These are phyloP conservation scores for Chelonus formosanus DNA, from an alignment of 2,888 invertebrate genomes.

Conservation along the genomic window DNA sequence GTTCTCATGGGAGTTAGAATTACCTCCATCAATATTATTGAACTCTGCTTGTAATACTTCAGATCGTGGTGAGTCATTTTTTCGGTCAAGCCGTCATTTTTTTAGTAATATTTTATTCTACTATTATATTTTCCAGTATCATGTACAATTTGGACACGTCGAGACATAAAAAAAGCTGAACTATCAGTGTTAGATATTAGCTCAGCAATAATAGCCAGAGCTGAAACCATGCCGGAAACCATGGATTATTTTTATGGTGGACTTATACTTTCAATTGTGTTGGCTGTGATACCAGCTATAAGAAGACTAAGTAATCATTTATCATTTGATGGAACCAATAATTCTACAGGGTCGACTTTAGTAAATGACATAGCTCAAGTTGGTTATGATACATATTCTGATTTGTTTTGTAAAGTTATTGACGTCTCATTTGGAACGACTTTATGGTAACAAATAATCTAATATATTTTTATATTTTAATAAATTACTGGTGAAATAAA, in stretches of 20 bases:
- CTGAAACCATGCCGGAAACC: conserved; percentile 82
- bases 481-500: not conserved
- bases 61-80: conserved; percentile 72
- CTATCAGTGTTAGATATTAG: conserved; percentile 94
- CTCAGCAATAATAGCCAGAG: conserved; percentile 90
- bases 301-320: conserved; percentile 66
- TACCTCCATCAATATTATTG: conserved; percentile 78
- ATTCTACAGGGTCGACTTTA: conserved; percentile 49
- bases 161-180: conserved; percentile 91
- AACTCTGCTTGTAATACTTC: conserved; percentile 76
- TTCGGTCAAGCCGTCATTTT: not conserved
- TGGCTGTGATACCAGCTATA: conserved; percentile 73
- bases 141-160: conserved; percentile 93
- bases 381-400: conserved; percentile 50
- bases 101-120: not conserved
- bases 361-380: conserved; percentile 51
- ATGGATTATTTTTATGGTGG: conserved; percentile 82
- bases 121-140: conserved; percentile 73
- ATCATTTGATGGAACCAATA: conserved; percentile 52
- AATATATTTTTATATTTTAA: not conserved
- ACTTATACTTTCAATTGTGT: conserved; percentile 69
- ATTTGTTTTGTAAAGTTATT: conserved; percentile 53
- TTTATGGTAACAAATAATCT: conserved; percentile 59
- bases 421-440: conserved; percentile 66
- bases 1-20: conserved; percentile 73